Evolutionary conservation across 2,113 vertebrate species (phyloP).

Genomic region (Arothron firmamentum): DNA sequence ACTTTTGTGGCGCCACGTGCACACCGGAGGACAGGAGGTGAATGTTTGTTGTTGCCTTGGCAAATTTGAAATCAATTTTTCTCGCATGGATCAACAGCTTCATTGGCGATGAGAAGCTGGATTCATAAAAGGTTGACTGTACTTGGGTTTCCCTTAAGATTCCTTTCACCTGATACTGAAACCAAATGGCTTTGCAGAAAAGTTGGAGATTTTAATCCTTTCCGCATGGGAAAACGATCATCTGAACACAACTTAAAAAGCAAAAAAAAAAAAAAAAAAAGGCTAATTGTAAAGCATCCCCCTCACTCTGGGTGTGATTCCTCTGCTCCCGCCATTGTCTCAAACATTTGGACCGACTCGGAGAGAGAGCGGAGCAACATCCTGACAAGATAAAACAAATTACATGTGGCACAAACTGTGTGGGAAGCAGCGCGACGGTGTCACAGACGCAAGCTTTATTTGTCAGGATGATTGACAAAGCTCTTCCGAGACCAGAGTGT

Average conservation of each 20-base stretch:
- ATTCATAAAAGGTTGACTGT: neutral
- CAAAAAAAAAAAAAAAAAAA: too few relatives aligned
- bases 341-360: too few relatives aligned
- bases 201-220: slow-evolving; percentile 4
- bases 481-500: neutral
- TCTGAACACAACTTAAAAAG: slow-evolving; percentile 2
- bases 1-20: slow-evolving; percentile 44
- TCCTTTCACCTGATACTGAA: slow-evolving; percentile 37
- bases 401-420: slow-evolving; percentile 10
- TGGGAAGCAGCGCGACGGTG: slow-evolving; percentile 6
- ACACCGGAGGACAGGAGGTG: slow-evolving; percentile 24
- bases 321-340: too few relatives aligned
- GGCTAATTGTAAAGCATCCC: too few relatives aligned
- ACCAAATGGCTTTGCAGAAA: slow-evolving; percentile 33
- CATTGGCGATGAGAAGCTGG: slow-evolving; percentile 24
- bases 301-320: too few relatives aligned
- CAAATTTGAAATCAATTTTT: slow-evolving; percentile 45
- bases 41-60: slow-evolving; percentile 36
- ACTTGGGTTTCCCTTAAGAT: neutral
- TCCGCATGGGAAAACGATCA: slow-evolving; percentile 43
- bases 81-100: slow-evolving; percentile 38
- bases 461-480: slow-evolving; percentile 14
- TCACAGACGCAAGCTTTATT: neutral
- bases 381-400: slow-evolving; percentile 2
- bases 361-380: too few relatives aligned